Evolutionary conservation across 2,113 vertebrate genomes (phyloP).

Genomic region (Dryoscopus gambensis): DNA sequence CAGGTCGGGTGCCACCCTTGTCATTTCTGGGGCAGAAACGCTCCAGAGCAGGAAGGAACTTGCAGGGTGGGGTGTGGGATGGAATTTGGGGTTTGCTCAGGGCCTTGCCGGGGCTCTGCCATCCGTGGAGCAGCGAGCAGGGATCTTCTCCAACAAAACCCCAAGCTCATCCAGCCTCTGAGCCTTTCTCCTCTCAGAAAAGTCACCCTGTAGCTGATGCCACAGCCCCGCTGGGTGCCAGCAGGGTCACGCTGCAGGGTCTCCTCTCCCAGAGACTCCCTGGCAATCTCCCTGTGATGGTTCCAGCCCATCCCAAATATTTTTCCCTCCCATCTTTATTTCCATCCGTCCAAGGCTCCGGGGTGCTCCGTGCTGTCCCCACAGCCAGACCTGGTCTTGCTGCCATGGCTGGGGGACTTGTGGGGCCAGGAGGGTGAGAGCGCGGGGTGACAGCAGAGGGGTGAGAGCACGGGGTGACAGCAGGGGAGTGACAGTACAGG

Average conservation of each 20-base stretch:
- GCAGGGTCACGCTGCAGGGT: fast-evolving
- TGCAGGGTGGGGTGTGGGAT: not conserved
- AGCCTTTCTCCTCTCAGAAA: not conserved
- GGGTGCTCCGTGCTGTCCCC: not conserved
- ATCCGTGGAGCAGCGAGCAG: fast-evolving
- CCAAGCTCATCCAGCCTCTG: not conserved
- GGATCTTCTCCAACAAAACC: not conserved
- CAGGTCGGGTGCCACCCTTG: not conserved
- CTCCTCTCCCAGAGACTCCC: not conserved
- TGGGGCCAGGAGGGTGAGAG: not conserved
- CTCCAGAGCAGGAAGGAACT: not conserved
- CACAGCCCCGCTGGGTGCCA: not conserved
- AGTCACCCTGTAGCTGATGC: not conserved
- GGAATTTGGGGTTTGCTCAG: not conserved
- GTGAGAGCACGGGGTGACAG: too few species aligned
- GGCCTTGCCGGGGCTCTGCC: not conserved
- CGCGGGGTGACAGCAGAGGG: not conserved
- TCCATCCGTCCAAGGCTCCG: not conserved
- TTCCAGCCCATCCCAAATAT: not conserved
- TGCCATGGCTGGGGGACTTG: not conserved
- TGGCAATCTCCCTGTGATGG: not conserved
- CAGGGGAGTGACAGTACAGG: not conserved
- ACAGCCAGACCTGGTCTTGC: not conserved
- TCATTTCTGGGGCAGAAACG: not conserved
- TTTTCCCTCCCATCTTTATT: not conserved